phyloP scores from a whole-genome alignment of 1,140 invertebrate genomes.

The Panagrolaimus sp. region DNA sequence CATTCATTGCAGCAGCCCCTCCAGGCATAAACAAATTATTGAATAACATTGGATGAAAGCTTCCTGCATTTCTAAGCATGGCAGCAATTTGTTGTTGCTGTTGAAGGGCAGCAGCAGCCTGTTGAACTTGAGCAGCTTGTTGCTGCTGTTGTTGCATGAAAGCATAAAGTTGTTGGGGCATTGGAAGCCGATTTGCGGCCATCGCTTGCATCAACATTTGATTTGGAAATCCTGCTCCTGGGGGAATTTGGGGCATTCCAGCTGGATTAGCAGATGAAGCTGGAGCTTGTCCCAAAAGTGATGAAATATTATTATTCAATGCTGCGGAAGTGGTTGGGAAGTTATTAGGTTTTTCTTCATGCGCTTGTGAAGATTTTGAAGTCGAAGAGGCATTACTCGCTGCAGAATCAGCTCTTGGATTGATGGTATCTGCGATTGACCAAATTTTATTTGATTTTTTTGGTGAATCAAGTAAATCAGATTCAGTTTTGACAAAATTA shows the following conservation, averaged over 20 bases:
- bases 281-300: neutral
- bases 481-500: too few species aligned
- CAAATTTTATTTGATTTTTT: conserved; percentile 21
- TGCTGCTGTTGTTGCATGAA: conserved; percentile 9
- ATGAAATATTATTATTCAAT: neutral
- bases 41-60: neutral
- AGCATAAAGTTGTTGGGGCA: conserved; percentile 19
- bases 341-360: neutral
- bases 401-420: conserved; percentile 1
- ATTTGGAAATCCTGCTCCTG: neutral
- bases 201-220: conserved; percentile 1
- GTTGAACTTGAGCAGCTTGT: neutral
- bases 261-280: neutral
- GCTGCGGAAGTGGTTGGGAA: neutral
- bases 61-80: neutral
- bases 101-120: neutral
- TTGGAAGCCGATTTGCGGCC: neutral
- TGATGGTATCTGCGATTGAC: conserved; percentile 20
- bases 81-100: conserved; percentile 4
- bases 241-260: too few species aligned
- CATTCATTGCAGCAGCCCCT: neutral
- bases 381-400: neutral
- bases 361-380: neutral
- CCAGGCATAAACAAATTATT: neutral
- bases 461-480: neutral